Percentiles rank a stretch among this genome's conserved stretches.
Conservation (phyloP, 2,797 vertebrate genomes). For the Pempheris klunzingeri region DNA sequence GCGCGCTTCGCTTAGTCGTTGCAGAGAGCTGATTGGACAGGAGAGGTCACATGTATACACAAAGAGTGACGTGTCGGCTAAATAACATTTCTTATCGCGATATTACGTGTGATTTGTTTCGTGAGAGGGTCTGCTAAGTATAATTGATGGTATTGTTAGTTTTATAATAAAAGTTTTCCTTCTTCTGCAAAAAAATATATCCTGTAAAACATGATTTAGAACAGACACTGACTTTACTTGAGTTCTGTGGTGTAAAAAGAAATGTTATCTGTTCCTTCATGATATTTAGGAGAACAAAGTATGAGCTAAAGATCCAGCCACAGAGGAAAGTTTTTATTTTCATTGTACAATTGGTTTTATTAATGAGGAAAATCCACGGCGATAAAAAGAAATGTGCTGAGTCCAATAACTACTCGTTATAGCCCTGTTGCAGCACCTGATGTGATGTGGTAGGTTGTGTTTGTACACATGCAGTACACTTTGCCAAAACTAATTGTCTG, state of each 20-base stretch:
- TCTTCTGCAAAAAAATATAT: neutral
- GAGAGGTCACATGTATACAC: constrained; percentile 56
- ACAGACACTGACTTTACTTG: neutral
- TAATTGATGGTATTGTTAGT: too few species aligned
- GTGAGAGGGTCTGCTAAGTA: too few species aligned
- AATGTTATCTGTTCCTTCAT: neutral
- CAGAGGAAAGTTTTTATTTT: neutral
- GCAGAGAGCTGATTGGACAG: constrained; percentile 54
- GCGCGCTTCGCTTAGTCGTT: constrained; percentile 29
- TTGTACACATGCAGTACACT: neutral
- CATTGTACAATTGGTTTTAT: neutral
- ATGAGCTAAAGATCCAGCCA: neutral
- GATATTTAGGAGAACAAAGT: neutral
- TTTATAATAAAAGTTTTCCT: neutral
- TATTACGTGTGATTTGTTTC: too few species aligned
- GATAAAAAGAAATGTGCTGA: too few species aligned
- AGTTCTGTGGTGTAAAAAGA: neutral
- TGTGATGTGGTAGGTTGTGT: neutral
- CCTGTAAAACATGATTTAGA: neutral
- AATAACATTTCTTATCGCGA: constrained; percentile 29
- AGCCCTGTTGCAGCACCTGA: neutral
- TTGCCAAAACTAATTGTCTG: too few species aligned
- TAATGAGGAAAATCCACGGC: neutral
- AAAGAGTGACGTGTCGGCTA: neutral
- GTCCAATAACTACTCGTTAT: neutral